Base-by-base conservation (phyloP, 2,113 vertebrate species). In the Colossoma macropomum region DNA sequence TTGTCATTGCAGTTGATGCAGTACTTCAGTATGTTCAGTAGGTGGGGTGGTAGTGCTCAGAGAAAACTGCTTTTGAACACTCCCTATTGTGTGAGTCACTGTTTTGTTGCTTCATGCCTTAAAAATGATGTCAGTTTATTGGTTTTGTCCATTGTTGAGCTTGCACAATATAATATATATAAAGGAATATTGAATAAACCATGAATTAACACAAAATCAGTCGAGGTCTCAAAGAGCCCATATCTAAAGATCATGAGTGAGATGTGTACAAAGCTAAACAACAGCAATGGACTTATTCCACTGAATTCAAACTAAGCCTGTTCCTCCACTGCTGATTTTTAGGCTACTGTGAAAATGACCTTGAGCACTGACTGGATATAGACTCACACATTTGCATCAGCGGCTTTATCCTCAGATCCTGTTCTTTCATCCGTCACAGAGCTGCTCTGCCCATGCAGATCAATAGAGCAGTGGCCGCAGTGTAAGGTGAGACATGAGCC, bases 11-110 rank as follows among this genome's bases (percentile, higher is more conserved):
- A n/a, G n/a, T n/a, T 48, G 72, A 48, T 93, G 91, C 73, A 93
- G 85, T 90, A 56, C 0, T n/a, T 48, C 0, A 19, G 59, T 87
- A 25, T 25, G 0, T 4, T 87, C 94, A 92, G 90, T 89, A 84
- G 94, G 88, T 90, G 92, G 93, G 45, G 89, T 86, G 41, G 82
- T n/a, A 88, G 89, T 88, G 91, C 91, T 90, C 69, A 81, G 21
- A 52, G 19, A 72, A 65, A 84, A 25, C 41, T 54, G 45, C 60
- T 82, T 81, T 72, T 86, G 83, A 59, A 85, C 32, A 30, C 38
- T 48, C 38, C 21, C 32, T 50, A 3, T 19, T 65, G 8, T 11
- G 23, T 62, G 15, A 34, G 27, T 38, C 8, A 16, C 66, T 72
- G 16, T 76, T 70, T 48, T 77, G 73, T 41, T 83, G 65, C 52